These are phyloP conservation scores for Charadrius vociferus DNA, from an alignment of 2,113 vertebrate species.

Conservation along the genomic window DNA sequence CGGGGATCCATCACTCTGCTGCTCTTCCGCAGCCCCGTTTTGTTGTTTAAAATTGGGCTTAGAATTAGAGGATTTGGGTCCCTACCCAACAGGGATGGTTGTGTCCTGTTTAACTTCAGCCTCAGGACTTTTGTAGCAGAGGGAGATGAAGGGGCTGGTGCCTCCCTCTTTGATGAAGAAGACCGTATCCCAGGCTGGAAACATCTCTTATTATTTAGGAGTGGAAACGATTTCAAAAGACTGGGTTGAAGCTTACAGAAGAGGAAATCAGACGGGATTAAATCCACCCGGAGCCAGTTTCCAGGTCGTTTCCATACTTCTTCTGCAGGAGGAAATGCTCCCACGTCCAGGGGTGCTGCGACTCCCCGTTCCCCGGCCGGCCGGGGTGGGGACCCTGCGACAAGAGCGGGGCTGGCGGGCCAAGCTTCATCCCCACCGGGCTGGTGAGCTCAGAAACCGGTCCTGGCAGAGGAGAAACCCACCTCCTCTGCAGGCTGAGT, in stretches of 20 bases:
- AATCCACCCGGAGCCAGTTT: slow-evolving; percentile 8
- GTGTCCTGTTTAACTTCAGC: not conserved
- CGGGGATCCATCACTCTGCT: not conserved
- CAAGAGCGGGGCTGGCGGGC: not conserved
- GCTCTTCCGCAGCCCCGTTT: not conserved
- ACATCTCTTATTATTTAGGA: not conserved
- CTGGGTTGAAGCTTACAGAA: not conserved
- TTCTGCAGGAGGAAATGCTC: not conserved
- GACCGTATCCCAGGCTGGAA: not conserved
- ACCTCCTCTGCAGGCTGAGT: not conserved
- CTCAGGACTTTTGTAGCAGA: not conserved
- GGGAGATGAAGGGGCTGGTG: not conserved
- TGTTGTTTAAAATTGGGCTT: not conserved
- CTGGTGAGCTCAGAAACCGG: not conserved
- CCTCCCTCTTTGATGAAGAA: not conserved
- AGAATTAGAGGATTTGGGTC: not conserved
- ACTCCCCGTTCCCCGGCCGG: not conserved
- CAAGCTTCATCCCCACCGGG: not conserved
- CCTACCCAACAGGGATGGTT: not conserved
- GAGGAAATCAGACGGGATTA: not conserved
- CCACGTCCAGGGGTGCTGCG: not conserved
- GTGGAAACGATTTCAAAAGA: not conserved
- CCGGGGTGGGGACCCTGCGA: not conserved
- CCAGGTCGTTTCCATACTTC: not conserved
- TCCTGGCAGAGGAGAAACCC: not conserved